These are phyloP conservation scores for Sinohyriopsis cumingii DNA, from an alignment of 2,888 invertebrate genomes.

Conservation along the genomic window DNA sequence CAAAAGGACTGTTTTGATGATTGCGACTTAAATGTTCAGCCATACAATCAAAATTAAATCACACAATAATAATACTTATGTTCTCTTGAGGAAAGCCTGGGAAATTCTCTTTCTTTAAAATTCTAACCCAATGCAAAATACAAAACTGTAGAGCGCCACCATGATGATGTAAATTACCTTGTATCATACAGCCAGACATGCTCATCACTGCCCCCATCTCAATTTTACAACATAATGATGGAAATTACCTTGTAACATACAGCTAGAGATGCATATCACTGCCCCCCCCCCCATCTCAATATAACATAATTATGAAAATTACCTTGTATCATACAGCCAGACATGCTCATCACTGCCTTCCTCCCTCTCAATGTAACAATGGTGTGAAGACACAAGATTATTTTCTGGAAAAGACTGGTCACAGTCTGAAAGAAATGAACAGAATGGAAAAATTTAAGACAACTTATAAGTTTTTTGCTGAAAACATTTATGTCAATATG, in stretches of 20 bases:
- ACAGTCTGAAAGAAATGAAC: slow-evolving; percentile 44
- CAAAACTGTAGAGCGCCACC: no score
- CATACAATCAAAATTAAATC: no score
- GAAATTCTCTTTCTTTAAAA: no score
- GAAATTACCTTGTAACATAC: slow-evolving; percentile 55
- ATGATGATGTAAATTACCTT: slow-evolving; percentile 37
- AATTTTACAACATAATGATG: no score
- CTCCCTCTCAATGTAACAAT: slow-evolving; percentile 60
- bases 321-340: slow-evolving; percentile 63
- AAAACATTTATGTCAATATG: no score
- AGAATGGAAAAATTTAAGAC: no score
- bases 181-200: slow-evolving; percentile 58
- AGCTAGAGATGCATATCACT: slow-evolving; percentile 51
- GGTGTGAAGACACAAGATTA: slow-evolving; percentile 63
- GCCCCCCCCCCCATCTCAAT: slow-evolving; percentile 43
- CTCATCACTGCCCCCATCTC: slow-evolving; percentile 20
- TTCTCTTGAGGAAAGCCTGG: no score
- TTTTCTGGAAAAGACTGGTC: slow-evolving; percentile 56
- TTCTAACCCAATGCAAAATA: no score
- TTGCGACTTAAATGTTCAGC: no score
- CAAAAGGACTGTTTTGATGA: no score
- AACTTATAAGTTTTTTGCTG: no score
- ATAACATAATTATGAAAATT: slow-evolving; percentile 33
- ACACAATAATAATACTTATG: no score
- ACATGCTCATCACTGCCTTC: slow-evolving; percentile 40